A percentile compares a stretch with the other conserved stretches of the same genome.
Evolutionary conservation across 92 coral and sea anemone genomes (phyloP).

Genomic region (Umimayanthus chanpuru): DNA sequence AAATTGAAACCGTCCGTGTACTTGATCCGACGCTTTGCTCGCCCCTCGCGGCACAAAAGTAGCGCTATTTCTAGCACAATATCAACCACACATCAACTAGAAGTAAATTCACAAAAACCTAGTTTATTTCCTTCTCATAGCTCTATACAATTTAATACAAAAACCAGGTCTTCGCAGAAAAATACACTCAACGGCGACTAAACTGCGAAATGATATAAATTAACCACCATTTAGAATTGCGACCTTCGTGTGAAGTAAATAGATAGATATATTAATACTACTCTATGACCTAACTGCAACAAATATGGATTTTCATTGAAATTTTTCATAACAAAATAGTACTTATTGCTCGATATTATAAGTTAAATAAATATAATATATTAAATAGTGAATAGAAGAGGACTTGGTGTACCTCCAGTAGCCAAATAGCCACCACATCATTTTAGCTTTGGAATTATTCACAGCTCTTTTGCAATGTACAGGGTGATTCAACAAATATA

Average conservation of each 20-base stretch:
- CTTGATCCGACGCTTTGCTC: neutral
- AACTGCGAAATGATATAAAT: slow-evolving; percentile 47
- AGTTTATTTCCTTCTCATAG: slow-evolving; percentile 39
- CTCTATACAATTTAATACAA: slow-evolving; percentile 43
- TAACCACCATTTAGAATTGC: slow-evolving; percentile 43
- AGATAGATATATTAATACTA: slow-evolving; percentile 43
- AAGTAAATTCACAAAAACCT: slow-evolving; percentile 30
- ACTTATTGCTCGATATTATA: slow-evolving; percentile 87
- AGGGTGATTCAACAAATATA: slow-evolving; percentile 84
- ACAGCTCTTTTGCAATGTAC: slow-evolving; percentile 88
- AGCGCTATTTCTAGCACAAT: neutral
- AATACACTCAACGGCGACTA: slow-evolving; percentile 9
- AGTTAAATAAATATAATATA: slow-evolving; percentile 95
- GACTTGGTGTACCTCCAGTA: slow-evolving; percentile 51
- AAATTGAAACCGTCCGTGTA: slow-evolving; percentile 59
- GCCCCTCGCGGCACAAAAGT: slow-evolving; percentile 13
- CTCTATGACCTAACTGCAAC: slow-evolving; percentile 82
- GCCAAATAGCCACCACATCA: slow-evolving; percentile 56
- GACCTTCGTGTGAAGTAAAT: slow-evolving; percentile 40
- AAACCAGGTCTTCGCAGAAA: slow-evolving; percentile 38
- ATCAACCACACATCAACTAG: neutral
- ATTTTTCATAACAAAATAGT: slow-evolving; percentile 90
- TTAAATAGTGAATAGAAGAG: slow-evolving; percentile 82
- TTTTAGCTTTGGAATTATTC: slow-evolving; percentile 74
- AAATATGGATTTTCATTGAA: slow-evolving; percentile 76